Percentiles rank a stretch among this genome's conserved stretches.
Conservation (phyloP, 2,888 invertebrate genomes). For the Aphrophora alni region DNA sequence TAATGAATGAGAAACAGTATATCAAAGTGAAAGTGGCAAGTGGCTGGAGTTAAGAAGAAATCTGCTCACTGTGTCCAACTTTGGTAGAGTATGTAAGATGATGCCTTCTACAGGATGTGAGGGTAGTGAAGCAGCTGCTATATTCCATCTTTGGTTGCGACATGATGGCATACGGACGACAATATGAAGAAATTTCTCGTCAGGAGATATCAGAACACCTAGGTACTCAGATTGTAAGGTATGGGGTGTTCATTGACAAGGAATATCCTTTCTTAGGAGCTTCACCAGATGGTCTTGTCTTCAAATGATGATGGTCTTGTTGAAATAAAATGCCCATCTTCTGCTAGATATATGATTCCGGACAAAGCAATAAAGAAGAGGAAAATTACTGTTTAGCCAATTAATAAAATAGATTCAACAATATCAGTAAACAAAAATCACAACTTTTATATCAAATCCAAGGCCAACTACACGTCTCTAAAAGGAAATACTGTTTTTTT, state of each 20-base stretch:
- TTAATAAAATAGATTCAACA: neutral
- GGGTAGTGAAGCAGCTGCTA: conserved; percentile 18
- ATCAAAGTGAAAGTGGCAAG: too few species aligned
- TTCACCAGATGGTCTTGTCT: conserved; percentile 3
- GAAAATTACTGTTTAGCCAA: conserved; percentile 15
- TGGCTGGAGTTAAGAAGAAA: neutral
- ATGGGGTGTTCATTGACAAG: conserved; percentile 12
- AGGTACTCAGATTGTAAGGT: neutral
- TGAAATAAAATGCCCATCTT: too few species aligned
- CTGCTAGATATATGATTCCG: too few species aligned
- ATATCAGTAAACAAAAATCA: conserved; percentile 13
- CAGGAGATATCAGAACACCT: too few species aligned
- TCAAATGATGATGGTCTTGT: too few species aligned
- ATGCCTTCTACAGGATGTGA: too few species aligned
- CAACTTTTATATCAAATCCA: conserved; percentile 31
- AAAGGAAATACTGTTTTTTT: too few species aligned
- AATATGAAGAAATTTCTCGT: neutral
- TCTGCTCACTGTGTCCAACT: neutral
- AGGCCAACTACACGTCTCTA: too few species aligned
- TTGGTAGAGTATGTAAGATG: neutral
- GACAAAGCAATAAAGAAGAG: too few species aligned
- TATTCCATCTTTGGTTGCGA: conserved; percentile 9
- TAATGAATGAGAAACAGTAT: neutral
- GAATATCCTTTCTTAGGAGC: neutral
- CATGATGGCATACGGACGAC: neutral